Evolutionary conservation across 2,888 invertebrate species (phyloP), one percentile per base, ranked within the genome.

Genomic region (Agrotis ipsilon): DNA sequence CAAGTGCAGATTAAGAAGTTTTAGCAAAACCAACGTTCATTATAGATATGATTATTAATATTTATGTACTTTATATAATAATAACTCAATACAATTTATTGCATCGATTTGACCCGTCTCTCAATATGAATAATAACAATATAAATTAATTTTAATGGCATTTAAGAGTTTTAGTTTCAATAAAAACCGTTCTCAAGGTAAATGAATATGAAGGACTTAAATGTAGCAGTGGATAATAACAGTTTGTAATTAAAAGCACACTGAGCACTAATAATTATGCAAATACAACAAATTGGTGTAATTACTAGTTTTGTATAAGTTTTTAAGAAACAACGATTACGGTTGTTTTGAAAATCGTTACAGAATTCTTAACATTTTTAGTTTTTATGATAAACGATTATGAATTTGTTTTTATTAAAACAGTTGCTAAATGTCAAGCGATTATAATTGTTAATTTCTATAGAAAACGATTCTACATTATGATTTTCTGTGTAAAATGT

Each of bases 201-300:
- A 72, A 76, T 79, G 63, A 68, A 79, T 74, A 66, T 59, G 74
- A 84, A 84, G 83, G 80, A 77, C 71, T 66, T 68, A 66, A 74
- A 72, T 81, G 61, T 81, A 79, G 69, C 69, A 68, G 63, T 69
- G 32, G n/a, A 74, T 74, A 80, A 78, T 81, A 72, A 69, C 61
- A 62, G 58, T 51, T 55, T 57, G 65, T 78, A 78, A 76, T 80
- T 75, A 72, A 74, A 85, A 76, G 58, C 59, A 74, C 58, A 76
- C 66, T 52, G 67, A 75, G 61, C 62, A 85, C 72, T 68, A 72
- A 83, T 78, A 79, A 85, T 84, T 83, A 84, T 84, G 84, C 75
- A 84, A 81, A 85, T 80, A 72, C 69, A 69, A 71, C 69, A 75
- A 81, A 84, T 85, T 81, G 81, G 57, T 78, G 64, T 85, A 77